phyloP scores from a whole-genome alignment of 2,888 invertebrate species.

The Panzeria rudis region DNA sequence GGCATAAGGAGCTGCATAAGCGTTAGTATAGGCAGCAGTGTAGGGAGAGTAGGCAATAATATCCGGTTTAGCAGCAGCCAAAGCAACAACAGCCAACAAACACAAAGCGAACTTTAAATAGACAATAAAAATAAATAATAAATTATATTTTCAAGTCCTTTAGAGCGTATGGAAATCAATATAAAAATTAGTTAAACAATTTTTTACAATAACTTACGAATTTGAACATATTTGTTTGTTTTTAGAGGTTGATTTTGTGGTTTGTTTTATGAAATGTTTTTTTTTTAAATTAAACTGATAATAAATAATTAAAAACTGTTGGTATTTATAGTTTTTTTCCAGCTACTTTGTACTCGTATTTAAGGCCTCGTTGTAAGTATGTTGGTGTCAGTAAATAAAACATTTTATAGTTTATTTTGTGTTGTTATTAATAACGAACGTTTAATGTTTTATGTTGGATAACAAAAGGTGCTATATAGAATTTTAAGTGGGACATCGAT shows the following conservation, averaged over 20 bases:
- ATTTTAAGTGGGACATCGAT: constrained; percentile 60
- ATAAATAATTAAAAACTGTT: constrained; percentile 38
- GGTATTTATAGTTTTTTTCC: constrained; percentile 52
- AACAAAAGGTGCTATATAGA: constrained; percentile 52
- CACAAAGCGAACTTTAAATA: constrained; percentile 69
- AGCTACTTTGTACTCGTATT: no score
- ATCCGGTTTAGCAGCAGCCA: constrained; percentile 75
- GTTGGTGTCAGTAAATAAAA: constrained; percentile 9
- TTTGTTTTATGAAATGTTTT: constrained; percentile 57
- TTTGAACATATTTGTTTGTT: constrained; percentile 72
- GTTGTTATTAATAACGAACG: constrained; percentile 11
- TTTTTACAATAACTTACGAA: constrained; percentile 67
- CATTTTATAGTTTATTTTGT: constrained; percentile 14
- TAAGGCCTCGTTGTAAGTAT: no score
- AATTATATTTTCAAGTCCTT: constrained; percentile 7
- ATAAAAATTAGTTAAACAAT: not conserved
- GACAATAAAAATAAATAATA: not conserved
- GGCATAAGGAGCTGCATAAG: constrained; percentile 74
- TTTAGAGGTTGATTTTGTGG: constrained; percentile 33
- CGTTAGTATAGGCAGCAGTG: constrained; percentile 70
- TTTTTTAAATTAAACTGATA: constrained; percentile 71
- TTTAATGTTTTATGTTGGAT: constrained; percentile 19
- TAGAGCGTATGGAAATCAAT: not conserved
- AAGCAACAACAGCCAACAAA: constrained; percentile 73
- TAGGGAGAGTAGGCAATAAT: constrained; percentile 73